phyloP scores from a whole-genome alignment of 2,113 vertebrate genomes.

The Aldabrachelys gigantea region DNA sequence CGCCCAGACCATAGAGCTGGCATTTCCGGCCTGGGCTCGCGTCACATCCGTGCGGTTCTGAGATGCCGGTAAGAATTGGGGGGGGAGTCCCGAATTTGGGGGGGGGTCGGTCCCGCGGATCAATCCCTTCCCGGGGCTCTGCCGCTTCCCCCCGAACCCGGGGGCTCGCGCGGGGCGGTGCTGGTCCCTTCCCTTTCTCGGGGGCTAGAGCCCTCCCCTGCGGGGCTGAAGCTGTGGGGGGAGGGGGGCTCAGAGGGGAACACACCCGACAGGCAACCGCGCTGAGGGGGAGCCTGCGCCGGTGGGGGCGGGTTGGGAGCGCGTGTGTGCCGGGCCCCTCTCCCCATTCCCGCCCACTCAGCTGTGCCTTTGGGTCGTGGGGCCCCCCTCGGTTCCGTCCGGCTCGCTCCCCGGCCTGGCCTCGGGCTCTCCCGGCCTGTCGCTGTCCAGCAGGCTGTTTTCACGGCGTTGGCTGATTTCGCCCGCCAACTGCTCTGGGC shows the following conservation, averaged over 20 bases:
- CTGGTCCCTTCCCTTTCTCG: no score
- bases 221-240: accelerated
- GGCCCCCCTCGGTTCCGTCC: not conserved
- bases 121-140: not conserved
- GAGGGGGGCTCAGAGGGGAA: accelerated
- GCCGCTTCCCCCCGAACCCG: no score
- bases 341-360: not conserved
- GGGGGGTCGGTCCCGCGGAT: not conserved
- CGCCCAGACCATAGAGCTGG: not conserved
- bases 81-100: not conserved
- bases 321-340: accelerated
- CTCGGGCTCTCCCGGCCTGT: not conserved
- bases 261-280: not conserved
- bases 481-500: no score
- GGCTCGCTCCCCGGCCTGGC: not conserved
- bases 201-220: not conserved
- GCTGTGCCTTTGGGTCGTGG: not conserved
- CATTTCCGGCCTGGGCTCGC: not conserved
- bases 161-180: no score
- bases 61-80: constrained; percentile 71
- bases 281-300: not conserved
- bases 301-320: not conserved
- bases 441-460: not conserved
- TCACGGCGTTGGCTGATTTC: not conserved
- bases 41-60: constrained; percentile 63